Evolutionary conservation across 2,888 invertebrate species (phyloP).

Genomic region (Seira musarum): DNA sequence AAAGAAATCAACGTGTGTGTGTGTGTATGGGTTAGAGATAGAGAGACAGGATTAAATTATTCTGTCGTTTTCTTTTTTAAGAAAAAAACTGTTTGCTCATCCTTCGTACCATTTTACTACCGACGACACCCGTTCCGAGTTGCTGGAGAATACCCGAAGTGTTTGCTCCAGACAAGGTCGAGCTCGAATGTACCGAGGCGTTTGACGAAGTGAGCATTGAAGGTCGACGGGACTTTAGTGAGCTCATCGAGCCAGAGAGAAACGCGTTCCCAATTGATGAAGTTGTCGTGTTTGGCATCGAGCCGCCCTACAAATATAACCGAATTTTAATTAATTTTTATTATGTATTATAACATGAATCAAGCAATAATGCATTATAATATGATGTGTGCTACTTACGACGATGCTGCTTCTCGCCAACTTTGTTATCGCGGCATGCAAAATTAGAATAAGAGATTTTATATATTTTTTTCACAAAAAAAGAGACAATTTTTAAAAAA

Average conservation of each 20-base stretch:
- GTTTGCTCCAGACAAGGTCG: constrained; percentile 75
- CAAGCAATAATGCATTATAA: too few relatives aligned
- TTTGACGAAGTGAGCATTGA: constrained; percentile 70
- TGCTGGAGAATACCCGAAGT: constrained; percentile 85
- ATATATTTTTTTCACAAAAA: not conserved
- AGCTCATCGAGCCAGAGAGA: constrained; percentile 84
- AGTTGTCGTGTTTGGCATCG: constrained; percentile 88
- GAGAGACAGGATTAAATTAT: too few relatives aligned
- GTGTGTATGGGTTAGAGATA: too few relatives aligned
- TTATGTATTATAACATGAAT: too few relatives aligned
- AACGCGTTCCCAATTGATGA: constrained; percentile 82
- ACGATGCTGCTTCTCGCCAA: constrained; percentile 52
- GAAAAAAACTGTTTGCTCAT: too few relatives aligned
- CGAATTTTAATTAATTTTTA: too few relatives aligned
- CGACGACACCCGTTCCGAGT: constrained; percentile 95
- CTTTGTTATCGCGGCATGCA: constrained; percentile 46
- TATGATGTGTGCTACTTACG: too few relatives aligned
- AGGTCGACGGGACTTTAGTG: constrained; percentile 77
- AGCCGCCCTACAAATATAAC: constrained; percentile 84
- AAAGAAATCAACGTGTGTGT: too few relatives aligned
- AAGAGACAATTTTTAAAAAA: constrained; percentile 71
- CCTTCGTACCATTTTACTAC: constrained; percentile 70
- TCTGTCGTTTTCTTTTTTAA: too few relatives aligned
- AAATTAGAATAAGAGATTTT: not conserved
- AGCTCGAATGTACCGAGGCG: constrained; percentile 55